Conservation (phyloP, 2,888 invertebrate species). For the Acronicta psi region DNA sequence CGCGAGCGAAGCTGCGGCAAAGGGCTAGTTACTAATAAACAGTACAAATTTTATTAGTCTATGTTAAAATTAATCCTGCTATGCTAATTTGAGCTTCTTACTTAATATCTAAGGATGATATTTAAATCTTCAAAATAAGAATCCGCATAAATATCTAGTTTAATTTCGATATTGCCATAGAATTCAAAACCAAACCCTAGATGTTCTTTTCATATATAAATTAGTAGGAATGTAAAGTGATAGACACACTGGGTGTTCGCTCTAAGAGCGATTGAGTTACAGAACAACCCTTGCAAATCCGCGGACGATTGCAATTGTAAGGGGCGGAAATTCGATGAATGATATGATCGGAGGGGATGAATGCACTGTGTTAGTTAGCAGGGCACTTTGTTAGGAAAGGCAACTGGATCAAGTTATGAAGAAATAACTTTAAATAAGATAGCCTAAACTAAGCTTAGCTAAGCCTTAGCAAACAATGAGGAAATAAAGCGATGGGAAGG, state of each 20-base stretch:
- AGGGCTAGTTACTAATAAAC: no score
- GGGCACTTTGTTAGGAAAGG: constrained; percentile 36
- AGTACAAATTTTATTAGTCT: no score
- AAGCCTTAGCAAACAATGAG: no score
- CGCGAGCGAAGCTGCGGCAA: no score
- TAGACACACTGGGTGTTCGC: constrained; percentile 3
- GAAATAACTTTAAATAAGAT: background rate
- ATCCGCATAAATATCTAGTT: no score
- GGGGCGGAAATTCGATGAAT: constrained; percentile 50
- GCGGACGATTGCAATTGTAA: constrained; percentile 50
- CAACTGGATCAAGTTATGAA: constrained; percentile 10
- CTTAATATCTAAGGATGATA: no score
- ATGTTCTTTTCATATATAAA: background rate
- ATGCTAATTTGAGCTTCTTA: no score
- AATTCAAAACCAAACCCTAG: background rate
- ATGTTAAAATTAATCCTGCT: no score
- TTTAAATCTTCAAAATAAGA: no score
- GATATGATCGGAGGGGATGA: constrained; percentile 50
- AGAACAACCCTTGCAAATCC: constrained; percentile 42
- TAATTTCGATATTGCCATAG: no score
- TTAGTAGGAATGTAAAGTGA: background rate
- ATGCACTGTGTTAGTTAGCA: constrained; percentile 43
- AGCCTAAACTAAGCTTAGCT: no score
- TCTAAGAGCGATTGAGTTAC: constrained; percentile 27
- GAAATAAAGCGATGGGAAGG: no score